phyloP scores from a whole-genome alignment of 2,888 invertebrate genomes.

The Drosophila nr. medialis region DNA sequence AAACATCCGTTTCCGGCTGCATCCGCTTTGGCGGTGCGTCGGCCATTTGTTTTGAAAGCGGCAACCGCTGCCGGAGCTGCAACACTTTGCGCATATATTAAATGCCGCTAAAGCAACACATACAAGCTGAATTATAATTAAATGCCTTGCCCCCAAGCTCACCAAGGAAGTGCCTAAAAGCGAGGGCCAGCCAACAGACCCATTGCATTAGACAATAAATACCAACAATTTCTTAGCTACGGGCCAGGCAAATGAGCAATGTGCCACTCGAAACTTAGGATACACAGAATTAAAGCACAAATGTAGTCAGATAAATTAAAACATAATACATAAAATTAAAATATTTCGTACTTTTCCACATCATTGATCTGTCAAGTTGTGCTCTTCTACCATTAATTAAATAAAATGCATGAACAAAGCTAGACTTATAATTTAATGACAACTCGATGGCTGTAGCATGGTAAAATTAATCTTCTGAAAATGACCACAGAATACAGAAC shows the following conservation, averaged over 20 bases:
- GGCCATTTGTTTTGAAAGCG: conserved; percentile 73
- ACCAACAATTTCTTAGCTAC: conserved; percentile 1
- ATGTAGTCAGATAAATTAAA: conserved; percentile 2
- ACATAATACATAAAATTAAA: too few relatives aligned
- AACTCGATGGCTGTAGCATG: neutral
- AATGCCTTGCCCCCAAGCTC: conserved; percentile 42
- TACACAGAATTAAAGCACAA: neutral
- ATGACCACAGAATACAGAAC: neutral
- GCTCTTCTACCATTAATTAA: neutral
- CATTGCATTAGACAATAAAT: conserved; percentile 18
- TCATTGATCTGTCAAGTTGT: neutral
- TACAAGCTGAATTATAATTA: conserved; percentile 58
- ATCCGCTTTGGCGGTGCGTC: conserved; percentile 67
- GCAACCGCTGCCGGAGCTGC: conserved; percentile 62
- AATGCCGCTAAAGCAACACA: conserved; percentile 62
- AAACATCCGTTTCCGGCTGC: conserved; percentile 77
- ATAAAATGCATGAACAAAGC: neutral
- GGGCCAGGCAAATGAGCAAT: conserved; percentile 43
- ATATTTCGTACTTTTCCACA: too few relatives aligned
- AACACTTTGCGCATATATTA: conserved; percentile 73
- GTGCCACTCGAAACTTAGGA: conserved; percentile 18
- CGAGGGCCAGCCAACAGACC: neutral
- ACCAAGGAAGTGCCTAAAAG: conserved; percentile 19
- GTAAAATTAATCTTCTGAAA: neutral
- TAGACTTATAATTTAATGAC: neutral